These are phyloP conservation scores for Diploptera punctata DNA, from an alignment of 2,888 invertebrate genomes.

Conservation along the genomic window DNA sequence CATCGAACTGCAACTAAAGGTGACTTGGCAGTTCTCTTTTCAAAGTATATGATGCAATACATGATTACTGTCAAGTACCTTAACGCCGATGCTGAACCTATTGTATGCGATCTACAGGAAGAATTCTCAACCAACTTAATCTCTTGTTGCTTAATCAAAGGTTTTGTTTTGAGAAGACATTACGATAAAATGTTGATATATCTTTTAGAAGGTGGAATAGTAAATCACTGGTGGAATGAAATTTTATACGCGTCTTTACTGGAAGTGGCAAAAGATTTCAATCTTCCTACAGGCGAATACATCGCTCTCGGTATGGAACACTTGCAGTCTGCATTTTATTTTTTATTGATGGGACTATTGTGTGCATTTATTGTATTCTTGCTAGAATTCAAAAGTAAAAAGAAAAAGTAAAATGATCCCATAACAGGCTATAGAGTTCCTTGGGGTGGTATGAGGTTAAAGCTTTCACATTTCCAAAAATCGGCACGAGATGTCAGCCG, in stretches of 20 bases:
- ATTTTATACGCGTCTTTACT: background rate
- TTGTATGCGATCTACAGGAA: background rate
- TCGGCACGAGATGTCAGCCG: too few relatives aligned
- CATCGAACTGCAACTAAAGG: background rate
- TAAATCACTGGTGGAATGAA: background rate
- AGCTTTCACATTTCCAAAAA: too few relatives aligned
- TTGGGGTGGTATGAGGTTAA: too few relatives aligned
- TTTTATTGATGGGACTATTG: background rate
- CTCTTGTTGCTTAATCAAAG: background rate
- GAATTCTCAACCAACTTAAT: background rate
- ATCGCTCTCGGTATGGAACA: background rate
- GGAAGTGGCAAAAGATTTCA: background rate
- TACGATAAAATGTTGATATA: background rate
- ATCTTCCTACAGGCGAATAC: background rate
- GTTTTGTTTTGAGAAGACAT: background rate
- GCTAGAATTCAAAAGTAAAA: too few relatives aligned
- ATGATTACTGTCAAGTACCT: background rate
- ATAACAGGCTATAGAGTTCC: too few relatives aligned
- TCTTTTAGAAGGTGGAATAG: background rate
- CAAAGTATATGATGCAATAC: background rate
- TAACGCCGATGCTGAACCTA: background rate
- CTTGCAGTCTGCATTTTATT: conserved; percentile 20
- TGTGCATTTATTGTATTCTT: too few relatives aligned
- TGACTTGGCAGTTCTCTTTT: background rate
- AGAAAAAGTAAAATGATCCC: too few relatives aligned